Conservation (phyloP, 1,140 invertebrate species). For the Sipha flava region DNA sequence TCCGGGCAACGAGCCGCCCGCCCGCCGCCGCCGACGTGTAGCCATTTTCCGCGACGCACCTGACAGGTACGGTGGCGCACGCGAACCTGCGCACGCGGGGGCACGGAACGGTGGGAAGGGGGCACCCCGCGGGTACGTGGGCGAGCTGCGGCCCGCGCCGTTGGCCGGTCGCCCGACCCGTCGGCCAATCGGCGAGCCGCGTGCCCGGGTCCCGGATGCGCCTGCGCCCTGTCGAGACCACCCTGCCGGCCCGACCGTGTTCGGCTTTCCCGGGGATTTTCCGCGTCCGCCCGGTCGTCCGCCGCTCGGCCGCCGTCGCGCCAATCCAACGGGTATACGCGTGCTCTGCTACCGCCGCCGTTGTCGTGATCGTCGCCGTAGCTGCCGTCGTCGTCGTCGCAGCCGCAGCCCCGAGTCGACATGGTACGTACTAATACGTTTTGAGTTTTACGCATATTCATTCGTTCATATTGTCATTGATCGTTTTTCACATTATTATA, state of each 20-base stretch:
- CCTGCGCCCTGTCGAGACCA: slow-evolving; percentile 8
- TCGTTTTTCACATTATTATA: too few species aligned
- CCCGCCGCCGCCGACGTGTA: background rate
- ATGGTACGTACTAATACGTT: background rate
- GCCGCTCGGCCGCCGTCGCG: background rate
- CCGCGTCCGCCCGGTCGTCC: slow-evolving; percentile 27
- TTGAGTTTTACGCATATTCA: too few species aligned
- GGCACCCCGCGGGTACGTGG: background rate
- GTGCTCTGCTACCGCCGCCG: background rate
- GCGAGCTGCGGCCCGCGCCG: background rate
- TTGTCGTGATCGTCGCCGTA: background rate
- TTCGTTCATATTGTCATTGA: too few species aligned
- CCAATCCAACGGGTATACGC: background rate
- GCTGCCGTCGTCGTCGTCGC: background rate
- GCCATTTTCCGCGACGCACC: slow-evolving; percentile 3
- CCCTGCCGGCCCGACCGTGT: background rate
- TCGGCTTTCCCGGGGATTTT: slow-evolving; percentile 28
- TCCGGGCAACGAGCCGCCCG: background rate
- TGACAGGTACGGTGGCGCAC: background rate
- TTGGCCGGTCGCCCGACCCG: background rate
- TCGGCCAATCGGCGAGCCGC: background rate
- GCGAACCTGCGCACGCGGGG: background rate
- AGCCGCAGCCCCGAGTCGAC: too few species aligned
- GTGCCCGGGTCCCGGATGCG: background rate
- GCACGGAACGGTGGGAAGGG: background rate